Base-by-base conservation (phyloP, 2,888 invertebrate genomes). In the Tetrapedia diversipes region DNA sequence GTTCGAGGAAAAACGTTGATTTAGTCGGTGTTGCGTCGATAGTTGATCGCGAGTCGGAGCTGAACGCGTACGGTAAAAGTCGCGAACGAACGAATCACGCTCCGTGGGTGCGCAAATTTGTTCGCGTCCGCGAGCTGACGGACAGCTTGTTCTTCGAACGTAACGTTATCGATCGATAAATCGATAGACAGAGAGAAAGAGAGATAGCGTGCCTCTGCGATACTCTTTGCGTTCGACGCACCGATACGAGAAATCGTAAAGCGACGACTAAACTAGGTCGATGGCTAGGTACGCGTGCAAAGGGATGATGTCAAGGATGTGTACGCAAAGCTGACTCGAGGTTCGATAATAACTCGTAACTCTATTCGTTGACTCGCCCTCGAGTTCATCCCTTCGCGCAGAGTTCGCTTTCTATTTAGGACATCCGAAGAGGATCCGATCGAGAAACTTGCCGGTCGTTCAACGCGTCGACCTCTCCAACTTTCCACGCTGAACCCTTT, bases 221-320 rank as follows among this genome's bases (percentile, higher is more conserved):
- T n/a, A n/a, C n/a, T n/a, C n/a, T n/a, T n/a, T n/a, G 43, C 43
- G 29, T 43, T 53, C 45, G 22, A 27, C 19, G n/a, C n/a, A n/a
- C 51, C 39, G 14, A 14, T 51, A 16, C 47, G 67, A 27, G 59
- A 51, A 60, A 45, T 24, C 39, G 57, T 67, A 51, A 66, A 59
- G 53, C 51, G 51, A 41, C 43, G 72, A 76, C 77, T 74, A 83
- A 77, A n/a, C 56, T 80, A 60, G 81, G 80, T 80, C 74, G 83
- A 68, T 72, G 71, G 75, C 72, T 54, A 39, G 32, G 27, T 47
- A 60, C 60, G 54, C 76, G 53, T 51, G 60, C 51, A 75, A 63
- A 76, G 63, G 27, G 75, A 83, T 54, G 61, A 66, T 85, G 83
- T 83, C 85, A 83, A 83, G 85, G 85, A 85, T 85, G 66, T 49